Evolutionary conservation across 1,140 invertebrate genomes (phyloP).

Genomic region (Steinernema khuongi): DNA sequence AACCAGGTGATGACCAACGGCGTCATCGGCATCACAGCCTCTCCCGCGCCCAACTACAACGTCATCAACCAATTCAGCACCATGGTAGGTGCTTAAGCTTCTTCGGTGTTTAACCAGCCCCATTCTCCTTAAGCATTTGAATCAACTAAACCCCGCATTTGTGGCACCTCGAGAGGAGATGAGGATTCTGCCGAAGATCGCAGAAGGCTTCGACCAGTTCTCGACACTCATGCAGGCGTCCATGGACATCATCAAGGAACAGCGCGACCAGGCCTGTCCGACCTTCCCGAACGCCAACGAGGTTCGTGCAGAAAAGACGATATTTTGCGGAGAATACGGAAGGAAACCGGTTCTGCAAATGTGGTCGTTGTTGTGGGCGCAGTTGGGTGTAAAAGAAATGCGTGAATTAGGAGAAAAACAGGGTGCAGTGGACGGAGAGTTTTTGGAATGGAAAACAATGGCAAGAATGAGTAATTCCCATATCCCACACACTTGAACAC

Average conservation of each 20-base stretch:
- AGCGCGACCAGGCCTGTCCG: not conserved
- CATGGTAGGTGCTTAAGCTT: not conserved
- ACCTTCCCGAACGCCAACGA: not conserved
- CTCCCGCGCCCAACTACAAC: constrained; percentile 6
- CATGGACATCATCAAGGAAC: not conserved
- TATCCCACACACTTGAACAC: too few species aligned
- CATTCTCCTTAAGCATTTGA: not conserved
- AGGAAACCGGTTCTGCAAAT: not conserved
- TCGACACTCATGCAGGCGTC: not conserved
- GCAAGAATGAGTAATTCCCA: too few species aligned
- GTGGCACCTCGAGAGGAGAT: not conserved
- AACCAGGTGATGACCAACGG: constrained; percentile 12
- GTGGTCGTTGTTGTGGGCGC: too few species aligned
- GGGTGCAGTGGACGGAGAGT: too few species aligned
- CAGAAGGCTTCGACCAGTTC: not conserved
- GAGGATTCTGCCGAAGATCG: not conserved
- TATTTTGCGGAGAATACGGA: not conserved
- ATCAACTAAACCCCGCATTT: not conserved
- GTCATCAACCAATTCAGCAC: constrained; percentile 13
- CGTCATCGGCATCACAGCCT: not conserved
- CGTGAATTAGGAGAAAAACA: too few species aligned
- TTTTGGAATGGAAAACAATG: too few species aligned
- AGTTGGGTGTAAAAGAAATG: too few species aligned
- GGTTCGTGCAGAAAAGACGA: not conserved
- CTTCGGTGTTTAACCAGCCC: not conserved